A percentile compares a stretch with the other conserved stretches of the same genome.
Evolutionary conservation across 1,140 invertebrate genomes (phyloP).

Genomic region (Elymnias hypermnestra): DNA sequence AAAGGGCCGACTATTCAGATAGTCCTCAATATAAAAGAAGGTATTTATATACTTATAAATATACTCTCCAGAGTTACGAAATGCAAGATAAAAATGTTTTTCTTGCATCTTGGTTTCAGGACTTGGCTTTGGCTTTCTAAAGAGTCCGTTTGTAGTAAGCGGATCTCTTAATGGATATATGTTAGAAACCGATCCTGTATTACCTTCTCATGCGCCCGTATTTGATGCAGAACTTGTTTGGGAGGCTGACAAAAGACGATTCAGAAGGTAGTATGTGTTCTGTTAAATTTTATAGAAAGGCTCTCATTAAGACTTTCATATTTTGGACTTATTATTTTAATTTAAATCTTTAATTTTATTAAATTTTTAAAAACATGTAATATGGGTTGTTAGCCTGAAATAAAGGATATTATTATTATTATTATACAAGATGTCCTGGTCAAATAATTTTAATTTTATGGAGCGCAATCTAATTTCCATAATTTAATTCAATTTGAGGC

Average conservation of each 20-base stretch:
- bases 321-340: too few species aligned
- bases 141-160: slow-evolving; percentile 52
- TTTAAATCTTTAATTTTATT: too few species aligned
- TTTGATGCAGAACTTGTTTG: slow-evolving; percentile 70
- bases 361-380: too few species aligned
- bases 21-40: slow-evolving; percentile 63
- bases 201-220: slow-evolving; percentile 54
- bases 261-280: slow-evolving; percentile 43
- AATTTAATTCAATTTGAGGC: too few species aligned
- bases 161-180: slow-evolving; percentile 67
- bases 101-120: slow-evolving; percentile 35
- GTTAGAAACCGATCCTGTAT: slow-evolving; percentile 58
- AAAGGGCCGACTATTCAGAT: slow-evolving; percentile 62
- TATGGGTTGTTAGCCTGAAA: too few species aligned
- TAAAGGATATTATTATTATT: too few species aligned
- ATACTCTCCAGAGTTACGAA: neutral
- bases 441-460: too few species aligned
- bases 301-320: too few species aligned
- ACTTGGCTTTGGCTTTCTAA: slow-evolving; percentile 63
- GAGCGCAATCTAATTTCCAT: too few species aligned
- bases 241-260: slow-evolving; percentile 66
- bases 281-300: too few species aligned
- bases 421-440: too few species aligned
- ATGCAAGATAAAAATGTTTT: neutral
- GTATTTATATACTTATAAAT: slow-evolving; percentile 22